Evolutionary conservation across 2,797 vertebrate genomes (phyloP), one percentile per base, ranked within the genome.

Genomic region (Stomatorhinus walkeri): DNA sequence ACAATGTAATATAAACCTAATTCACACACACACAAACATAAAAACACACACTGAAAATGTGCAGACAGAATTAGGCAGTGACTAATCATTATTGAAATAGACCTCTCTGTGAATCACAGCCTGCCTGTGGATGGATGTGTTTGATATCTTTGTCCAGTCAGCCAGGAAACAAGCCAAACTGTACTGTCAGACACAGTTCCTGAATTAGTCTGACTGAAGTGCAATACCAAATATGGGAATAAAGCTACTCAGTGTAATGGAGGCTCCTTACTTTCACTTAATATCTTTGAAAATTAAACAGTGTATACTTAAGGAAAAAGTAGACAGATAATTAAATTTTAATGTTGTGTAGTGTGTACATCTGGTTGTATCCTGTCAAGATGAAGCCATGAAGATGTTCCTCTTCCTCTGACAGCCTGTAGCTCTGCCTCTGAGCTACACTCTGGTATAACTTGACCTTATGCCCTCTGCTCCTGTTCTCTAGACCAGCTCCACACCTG

Each of bases 401-500:
- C 61, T 24, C 24, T 9, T 68, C 22, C 2, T 32, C 61, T 68
- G 61, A 28, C 8, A 68, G 9, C 8, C 2, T 14, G 9, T 22
- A 76, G 64, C 48, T 36, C 22, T 49, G 24, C 46, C 24, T n/a
- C 22, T 32, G 3, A 28, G 28, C 1, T 72, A 1, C 28, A 12
- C 2, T 36, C 64, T 72, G 64, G 3, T 28, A 72, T 72, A 72
- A 16, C 64, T 88, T 32, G 7, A 61, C 8, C 46, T 49, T 9
- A 10, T 19, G 12, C 28, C 14, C 9, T 81, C 68, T 43, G n/a
- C 28, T 48, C 64, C 59, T 72, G 90, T 90, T 90, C 91, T 93
- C 79, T 94, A 99, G 98, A 94, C 95, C 43, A 95, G 95, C 92
- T 96, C 96, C 19, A 87, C 96, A 61, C 91, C 94, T 43, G 98